phyloP scores from a whole-genome alignment of 2,113 vertebrate genomes.

The Capreolus pygargus region DNA sequence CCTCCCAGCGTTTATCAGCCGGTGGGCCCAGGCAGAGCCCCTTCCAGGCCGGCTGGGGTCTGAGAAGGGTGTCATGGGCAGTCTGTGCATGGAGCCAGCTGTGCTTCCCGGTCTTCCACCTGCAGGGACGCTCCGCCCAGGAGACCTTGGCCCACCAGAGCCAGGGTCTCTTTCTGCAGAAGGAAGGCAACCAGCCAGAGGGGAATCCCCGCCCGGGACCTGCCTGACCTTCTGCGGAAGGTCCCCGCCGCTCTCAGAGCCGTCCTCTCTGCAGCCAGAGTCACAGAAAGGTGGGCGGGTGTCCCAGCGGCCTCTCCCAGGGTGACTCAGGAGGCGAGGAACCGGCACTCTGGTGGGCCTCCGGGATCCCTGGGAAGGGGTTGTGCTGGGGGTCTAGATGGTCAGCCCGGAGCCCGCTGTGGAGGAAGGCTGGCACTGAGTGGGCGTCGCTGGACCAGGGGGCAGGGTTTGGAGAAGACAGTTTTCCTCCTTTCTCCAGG shows the following conservation, averaged over 20 bases:
- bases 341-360: fast-evolving
- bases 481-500: background rate
- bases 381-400: background rate
- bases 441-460: too few species aligned
- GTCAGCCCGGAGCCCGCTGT: fast-evolving
- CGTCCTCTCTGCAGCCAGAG: background rate
- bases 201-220: background rate
- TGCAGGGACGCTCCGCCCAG: background rate
- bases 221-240: background rate
- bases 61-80: background rate
- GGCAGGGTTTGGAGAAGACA: background rate
- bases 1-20: background rate
- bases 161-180: background rate
- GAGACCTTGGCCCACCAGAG: background rate
- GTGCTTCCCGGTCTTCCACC: background rate
- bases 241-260: background rate
- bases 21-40: background rate
- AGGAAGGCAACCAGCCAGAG: background rate
- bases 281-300: background rate
- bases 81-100: background rate
- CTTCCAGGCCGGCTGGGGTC: background rate
- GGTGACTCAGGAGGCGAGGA: background rate
- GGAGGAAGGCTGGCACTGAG: fast-evolving
- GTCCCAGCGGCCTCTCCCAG: too few species aligned
- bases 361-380: background rate